Evolutionary conservation across 1,140 invertebrate species (phyloP).

Genomic region (Pseudomyrmex dendroicus): DNA sequence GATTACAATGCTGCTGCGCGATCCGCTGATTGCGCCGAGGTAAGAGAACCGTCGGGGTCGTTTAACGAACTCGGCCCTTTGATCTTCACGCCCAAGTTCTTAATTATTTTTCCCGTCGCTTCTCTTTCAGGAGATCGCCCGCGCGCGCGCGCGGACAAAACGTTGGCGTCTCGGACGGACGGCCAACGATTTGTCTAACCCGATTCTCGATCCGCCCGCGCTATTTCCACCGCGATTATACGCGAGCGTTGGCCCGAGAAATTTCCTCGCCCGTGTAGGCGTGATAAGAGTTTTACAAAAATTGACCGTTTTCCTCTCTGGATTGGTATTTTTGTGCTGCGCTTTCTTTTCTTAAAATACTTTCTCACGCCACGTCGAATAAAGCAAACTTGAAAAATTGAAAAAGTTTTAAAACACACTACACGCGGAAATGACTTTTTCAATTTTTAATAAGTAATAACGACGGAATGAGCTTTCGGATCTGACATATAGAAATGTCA

Average conservation of each 20-base stretch:
- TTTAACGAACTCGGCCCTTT: constrained; percentile 47
- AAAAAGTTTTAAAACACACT: constrained; percentile 6
- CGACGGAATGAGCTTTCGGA: no score
- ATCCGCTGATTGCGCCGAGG: constrained; percentile 55
- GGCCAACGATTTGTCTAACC: constrained; percentile 1
- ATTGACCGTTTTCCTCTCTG: background rate
- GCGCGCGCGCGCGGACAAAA: background rate
- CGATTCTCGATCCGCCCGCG: background rate
- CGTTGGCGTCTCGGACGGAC: constrained; percentile 33
- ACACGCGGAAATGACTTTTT: background rate
- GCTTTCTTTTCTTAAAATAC: background rate
- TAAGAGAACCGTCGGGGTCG: constrained; percentile 36
- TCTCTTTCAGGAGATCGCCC: background rate
- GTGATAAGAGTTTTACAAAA: constrained; percentile 16
- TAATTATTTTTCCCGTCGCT: constrained; percentile 36
- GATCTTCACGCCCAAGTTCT: constrained; percentile 47
- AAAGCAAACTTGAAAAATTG: constrained; percentile 3
- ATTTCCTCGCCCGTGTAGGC: constrained; percentile 15
- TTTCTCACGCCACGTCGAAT: background rate
- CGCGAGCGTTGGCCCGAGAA: constrained; percentile 5
- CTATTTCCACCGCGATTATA: constrained; percentile 2
- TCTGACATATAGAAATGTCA: no score
- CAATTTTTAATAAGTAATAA: background rate
- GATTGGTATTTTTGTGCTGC: no score
- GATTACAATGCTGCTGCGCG: constrained; percentile 46